These are phyloP conservation scores for Ferrisia virgata DNA, from an alignment of 2,888 invertebrate species.

Conservation along the genomic window DNA sequence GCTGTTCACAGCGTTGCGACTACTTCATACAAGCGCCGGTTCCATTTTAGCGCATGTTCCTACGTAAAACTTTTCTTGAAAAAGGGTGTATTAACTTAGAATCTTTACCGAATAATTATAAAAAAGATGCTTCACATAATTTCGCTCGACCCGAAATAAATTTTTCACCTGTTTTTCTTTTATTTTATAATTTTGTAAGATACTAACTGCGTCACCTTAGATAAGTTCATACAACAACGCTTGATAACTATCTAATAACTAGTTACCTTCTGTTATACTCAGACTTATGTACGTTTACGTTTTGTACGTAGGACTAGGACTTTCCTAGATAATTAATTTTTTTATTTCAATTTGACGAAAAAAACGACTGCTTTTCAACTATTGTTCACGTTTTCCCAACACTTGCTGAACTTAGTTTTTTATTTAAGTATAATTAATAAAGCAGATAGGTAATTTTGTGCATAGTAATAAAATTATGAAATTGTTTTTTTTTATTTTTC, in stretches of 20 bases:
- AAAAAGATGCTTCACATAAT: slow-evolving; percentile 8
- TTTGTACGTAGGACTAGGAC: not conserved
- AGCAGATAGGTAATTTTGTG: too few relatives aligned
- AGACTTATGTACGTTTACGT: not conserved
- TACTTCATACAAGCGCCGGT: slow-evolving; percentile 27
- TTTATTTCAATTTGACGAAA: not conserved
- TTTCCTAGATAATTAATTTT: not conserved
- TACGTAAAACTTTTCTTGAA: not conserved
- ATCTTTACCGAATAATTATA: not conserved
- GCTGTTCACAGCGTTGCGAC: not conserved
- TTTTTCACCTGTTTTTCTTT: not conserved
- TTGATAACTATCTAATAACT: not conserved
- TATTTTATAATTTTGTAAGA: not conserved
- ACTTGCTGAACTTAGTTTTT: not conserved
- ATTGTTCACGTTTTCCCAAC: not conserved
- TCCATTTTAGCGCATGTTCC: slow-evolving; percentile 34
- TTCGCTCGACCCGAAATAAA: not conserved
- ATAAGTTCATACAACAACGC: not conserved
- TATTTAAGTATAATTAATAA: not conserved
- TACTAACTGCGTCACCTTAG: too few relatives aligned
- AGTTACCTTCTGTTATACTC: too few relatives aligned
- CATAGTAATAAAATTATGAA: too few relatives aligned
- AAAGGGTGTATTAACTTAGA: slow-evolving; percentile 12
- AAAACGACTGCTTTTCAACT: not conserved
- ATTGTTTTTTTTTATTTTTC: too few relatives aligned